phyloP scores from a whole-genome alignment of 2,888 invertebrate genomes.

The Netelia fuscicornis region DNA sequence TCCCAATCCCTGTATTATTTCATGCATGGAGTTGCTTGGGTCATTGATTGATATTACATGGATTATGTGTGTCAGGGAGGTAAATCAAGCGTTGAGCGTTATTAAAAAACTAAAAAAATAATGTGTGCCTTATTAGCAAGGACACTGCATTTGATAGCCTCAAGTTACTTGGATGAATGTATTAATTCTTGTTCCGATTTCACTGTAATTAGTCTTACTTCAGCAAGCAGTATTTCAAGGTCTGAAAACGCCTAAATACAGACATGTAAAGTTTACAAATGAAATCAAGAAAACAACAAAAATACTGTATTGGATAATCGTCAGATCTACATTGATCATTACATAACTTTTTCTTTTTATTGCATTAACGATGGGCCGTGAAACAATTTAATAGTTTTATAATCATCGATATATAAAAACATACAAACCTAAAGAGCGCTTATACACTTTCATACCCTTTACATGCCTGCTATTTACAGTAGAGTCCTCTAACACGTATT shows the following conservation, averaged over 20 bases:
- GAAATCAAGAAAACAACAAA: constrained; percentile 4
- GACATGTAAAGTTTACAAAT: neutral
- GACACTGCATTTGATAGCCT: too few relatives aligned
- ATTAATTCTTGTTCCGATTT: too few relatives aligned
- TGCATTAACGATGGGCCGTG: constrained; percentile 58
- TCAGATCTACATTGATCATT: constrained; percentile 41
- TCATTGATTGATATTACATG: too few relatives aligned
- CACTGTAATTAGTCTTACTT: neutral
- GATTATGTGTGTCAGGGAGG: too few relatives aligned
- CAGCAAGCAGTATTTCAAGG: neutral
- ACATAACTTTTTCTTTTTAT: constrained; percentile 49
- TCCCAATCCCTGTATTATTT: too few relatives aligned
- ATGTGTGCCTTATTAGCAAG: too few relatives aligned
- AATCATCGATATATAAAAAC: constrained; percentile 75
- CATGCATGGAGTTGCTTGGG: too few relatives aligned
- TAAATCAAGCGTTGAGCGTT: too few relatives aligned
- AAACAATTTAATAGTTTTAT: constrained; percentile 63
- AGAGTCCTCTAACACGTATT: constrained; percentile 62
- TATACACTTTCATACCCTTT: constrained; percentile 63
- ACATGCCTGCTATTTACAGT: constrained; percentile 74
- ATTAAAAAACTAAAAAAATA: too few relatives aligned
- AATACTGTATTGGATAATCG: constrained; percentile 28
- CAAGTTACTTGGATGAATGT: too few relatives aligned
- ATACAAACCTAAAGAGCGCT: constrained; percentile 75
- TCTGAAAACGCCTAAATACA: neutral